Percentiles rank a stretch among this genome's conserved stretches.
Conservation (phyloP, 2,797 vertebrate species). For the Propithecus deckenii region DNA sequence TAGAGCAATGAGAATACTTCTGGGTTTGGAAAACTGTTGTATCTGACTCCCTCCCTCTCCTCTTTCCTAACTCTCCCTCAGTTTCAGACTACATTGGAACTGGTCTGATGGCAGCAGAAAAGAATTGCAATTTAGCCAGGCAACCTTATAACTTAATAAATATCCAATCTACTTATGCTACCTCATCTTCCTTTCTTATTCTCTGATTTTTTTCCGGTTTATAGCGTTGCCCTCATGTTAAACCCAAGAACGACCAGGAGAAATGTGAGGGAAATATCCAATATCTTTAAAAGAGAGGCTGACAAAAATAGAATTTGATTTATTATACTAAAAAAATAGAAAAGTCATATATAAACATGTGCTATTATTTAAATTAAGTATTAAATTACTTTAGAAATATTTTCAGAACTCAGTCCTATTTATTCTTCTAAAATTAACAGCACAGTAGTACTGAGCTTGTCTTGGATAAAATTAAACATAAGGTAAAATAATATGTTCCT, state of each 20-base stretch:
- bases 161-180: neutral
- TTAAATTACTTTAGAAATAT: neutral
- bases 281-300: neutral
- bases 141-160: neutral
- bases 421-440: neutral
- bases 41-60: neutral
- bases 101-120: neutral
- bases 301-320: neutral
- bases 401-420: neutral
- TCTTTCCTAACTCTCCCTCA: neutral
- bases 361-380: neutral
- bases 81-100: neutral
- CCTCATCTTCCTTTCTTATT: neutral
- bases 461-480: neutral
- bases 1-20: neutral
- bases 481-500: neutral
- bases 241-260: neutral
- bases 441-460: neutral
- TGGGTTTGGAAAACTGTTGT: neutral
- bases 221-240: neutral
- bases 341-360: neutral
- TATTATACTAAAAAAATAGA: neutral
- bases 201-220: neutral
- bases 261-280: neutral
- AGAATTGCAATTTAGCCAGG: neutral